Percentiles rank a stretch among this genome's conserved stretches.
phyloP scores from a whole-genome alignment of 2,113 vertebrate genomes.

The Cyprinodon tularosa region DNA sequence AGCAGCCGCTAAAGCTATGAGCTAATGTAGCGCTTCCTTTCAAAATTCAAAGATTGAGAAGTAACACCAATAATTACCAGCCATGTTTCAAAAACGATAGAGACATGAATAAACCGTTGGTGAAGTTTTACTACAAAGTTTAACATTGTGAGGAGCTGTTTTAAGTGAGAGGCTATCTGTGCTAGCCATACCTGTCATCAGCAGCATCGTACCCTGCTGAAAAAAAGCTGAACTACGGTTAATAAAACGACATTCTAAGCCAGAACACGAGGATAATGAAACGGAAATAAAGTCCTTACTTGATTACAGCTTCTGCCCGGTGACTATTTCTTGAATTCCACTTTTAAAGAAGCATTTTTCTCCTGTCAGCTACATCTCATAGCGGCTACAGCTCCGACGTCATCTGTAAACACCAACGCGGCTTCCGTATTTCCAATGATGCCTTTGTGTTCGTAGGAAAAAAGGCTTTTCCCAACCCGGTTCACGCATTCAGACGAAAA shows the following conservation, averaged over 20 bases:
- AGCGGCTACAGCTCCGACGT: constrained; percentile 48
- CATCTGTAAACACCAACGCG: constrained; percentile 71
- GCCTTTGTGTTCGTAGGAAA: constrained; percentile 36
- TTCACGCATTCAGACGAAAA: background rate
- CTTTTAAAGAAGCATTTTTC: constrained; percentile 28
- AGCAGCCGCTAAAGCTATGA: background rate
- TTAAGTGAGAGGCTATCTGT: constrained; percentile 19
- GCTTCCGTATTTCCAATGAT: constrained; percentile 68
- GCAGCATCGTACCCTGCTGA: constrained; percentile 13
- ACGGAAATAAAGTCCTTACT: constrained; percentile 38
- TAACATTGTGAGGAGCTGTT: constrained; percentile 15
- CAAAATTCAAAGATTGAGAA: background rate
- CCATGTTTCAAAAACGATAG: background rate
- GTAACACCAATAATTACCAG: background rate
- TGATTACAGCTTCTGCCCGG: constrained; percentile 16
- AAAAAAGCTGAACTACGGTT: constrained; percentile 64
- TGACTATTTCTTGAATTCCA: background rate
- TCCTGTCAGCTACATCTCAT: constrained; percentile 53
- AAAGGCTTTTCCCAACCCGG: fast-evolving
- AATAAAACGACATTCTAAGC: constrained; percentile 24
- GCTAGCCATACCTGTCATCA: constrained; percentile 30
- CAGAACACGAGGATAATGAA: background rate
- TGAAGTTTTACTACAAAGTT: background rate
- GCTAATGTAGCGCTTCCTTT: constrained; percentile 12
- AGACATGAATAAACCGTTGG: background rate